Base-by-base conservation (phyloP, 2,113 vertebrate species). In the Leuciscus idus region DNA sequence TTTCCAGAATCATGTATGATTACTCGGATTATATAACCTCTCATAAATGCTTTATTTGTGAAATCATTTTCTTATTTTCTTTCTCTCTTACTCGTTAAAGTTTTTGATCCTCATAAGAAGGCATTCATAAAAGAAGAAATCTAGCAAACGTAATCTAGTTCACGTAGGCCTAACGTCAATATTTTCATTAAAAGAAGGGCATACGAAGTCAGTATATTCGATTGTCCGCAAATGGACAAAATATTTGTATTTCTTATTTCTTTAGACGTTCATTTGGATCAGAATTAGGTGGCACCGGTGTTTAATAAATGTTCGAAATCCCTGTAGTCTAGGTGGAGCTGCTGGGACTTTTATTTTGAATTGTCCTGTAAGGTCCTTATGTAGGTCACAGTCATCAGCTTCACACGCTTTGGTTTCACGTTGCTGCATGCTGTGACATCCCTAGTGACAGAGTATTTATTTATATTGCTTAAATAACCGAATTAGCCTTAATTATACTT, bases 351-450 rank as follows among this genome's bases (percentile, higher is more conserved):
- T 64, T 64, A 81, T 81, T 81, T 3, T 81, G 79, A 81, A 81
- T 75, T 50, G 13, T 50, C n/a, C 43, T 50, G 4, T 26, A 28
- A 3, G 6, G 2, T 46, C 13, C 6, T 11, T 46, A 1, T 48
- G 7, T 81, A 64, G 23, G 79, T 64, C 79, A 81, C n/a, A 64
- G 13, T 62, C n/a, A 21, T 30, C 15, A 19, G 59, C 39, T 81
- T 81, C 39, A 81, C 39, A 81, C n/a, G 59, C 39, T 61, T 39
- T 61, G 33, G 11, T 62, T 43, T 80, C 77, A 66, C 79, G 59
- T 81, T 81, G 79, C 39, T 11, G n/a, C 59, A 11, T 48, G 79
- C 12, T 36, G 7, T 62, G 23, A 81, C 3, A 64, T 46, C 6
- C 1, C 33, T 30, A 66, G 21, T 19, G 2, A 52, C 50, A 4